These are phyloP conservation scores for Oeneis ivallda DNA, from an alignment of 2,888 invertebrate genomes.

Conservation along the genomic window DNA sequence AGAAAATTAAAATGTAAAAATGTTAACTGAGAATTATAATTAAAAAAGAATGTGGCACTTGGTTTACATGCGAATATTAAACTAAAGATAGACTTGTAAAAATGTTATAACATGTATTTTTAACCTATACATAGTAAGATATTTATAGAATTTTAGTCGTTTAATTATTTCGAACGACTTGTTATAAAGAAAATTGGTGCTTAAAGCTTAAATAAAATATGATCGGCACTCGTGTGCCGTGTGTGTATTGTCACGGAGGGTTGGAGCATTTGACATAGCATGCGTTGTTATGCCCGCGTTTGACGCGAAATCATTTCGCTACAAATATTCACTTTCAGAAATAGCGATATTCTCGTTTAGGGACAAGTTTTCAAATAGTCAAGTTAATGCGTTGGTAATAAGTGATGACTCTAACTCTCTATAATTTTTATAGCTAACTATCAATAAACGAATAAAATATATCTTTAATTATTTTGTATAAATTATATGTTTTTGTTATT, in stretches of 20 bases:
- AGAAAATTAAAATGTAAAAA: conserved; percentile 33
- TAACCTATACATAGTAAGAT: conserved; percentile 82
- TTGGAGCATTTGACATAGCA: conserved; percentile 79
- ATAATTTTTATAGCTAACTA: too few species aligned
- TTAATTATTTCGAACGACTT: conserved; percentile 82
- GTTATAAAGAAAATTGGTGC: conserved; percentile 82
- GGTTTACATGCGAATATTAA: conserved; percentile 51
- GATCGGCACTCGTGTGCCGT: conserved; percentile 63
- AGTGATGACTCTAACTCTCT: too few species aligned
- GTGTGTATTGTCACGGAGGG: conserved; percentile 75
- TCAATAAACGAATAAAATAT: too few species aligned
- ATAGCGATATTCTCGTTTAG: neutral
- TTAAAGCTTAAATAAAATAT: conserved; percentile 79
- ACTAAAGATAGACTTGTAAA: conserved; percentile 80
- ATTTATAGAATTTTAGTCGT: conserved; percentile 82
- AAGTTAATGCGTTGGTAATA: neutral
- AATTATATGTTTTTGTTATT: too few species aligned
- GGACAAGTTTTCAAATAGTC: neutral
- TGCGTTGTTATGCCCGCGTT: conserved; percentile 77
- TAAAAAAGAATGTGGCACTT: conserved; percentile 40
- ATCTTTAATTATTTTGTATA: too few species aligned
- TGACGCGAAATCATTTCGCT: conserved; percentile 53
- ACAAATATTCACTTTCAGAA: neutral
- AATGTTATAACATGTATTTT: conserved; percentile 82
- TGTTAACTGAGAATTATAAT: conserved; percentile 17